phyloP scores from a whole-genome alignment of 2,888 invertebrate genomes.

The Alviniconcha strummeri region DNA sequence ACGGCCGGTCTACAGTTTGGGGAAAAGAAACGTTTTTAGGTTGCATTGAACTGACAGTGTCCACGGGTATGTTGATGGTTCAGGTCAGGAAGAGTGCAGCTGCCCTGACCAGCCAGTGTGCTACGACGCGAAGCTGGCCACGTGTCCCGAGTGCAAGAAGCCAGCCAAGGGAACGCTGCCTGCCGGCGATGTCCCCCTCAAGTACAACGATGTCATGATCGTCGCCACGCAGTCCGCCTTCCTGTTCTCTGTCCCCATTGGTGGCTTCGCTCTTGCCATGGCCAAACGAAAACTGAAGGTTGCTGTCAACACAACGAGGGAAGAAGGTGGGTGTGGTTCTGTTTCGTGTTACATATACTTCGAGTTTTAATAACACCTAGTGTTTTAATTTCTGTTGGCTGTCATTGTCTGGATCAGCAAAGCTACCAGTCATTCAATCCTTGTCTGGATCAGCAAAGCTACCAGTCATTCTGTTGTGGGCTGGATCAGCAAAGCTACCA shows the following conservation, averaged over 20 bases:
- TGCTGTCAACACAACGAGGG: conserved; percentile 16
- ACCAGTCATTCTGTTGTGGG: too few relatives aligned
- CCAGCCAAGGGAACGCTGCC: conserved; percentile 12
- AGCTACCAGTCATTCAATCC: too few relatives aligned
- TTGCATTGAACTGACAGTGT: background rate
- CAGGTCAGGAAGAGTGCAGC: conserved; percentile 15
- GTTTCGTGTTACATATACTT: too few relatives aligned
- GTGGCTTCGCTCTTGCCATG: background rate
- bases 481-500: too few relatives aligned
- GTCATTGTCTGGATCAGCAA: too few relatives aligned
- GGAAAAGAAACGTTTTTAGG: too few relatives aligned
- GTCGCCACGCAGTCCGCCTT: conserved; percentile 5
- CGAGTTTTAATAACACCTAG: too few relatives aligned
- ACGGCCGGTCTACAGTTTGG: background rate
- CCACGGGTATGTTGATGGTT: background rate
- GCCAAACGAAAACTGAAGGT: background rate
- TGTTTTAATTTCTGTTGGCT: too few relatives aligned
- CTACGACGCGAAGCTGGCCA: background rate
- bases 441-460: too few relatives aligned
- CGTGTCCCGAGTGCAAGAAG: background rate
- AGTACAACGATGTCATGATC: conserved; percentile 22
- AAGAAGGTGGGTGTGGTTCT: conserved; percentile 2
- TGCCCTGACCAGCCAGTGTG: background rate
- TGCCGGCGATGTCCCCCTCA: background rate
- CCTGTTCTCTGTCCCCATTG: background rate